Base-by-base conservation (phyloP, 2,113 vertebrate species). In the Chlorocebus sabaeus region DNA sequence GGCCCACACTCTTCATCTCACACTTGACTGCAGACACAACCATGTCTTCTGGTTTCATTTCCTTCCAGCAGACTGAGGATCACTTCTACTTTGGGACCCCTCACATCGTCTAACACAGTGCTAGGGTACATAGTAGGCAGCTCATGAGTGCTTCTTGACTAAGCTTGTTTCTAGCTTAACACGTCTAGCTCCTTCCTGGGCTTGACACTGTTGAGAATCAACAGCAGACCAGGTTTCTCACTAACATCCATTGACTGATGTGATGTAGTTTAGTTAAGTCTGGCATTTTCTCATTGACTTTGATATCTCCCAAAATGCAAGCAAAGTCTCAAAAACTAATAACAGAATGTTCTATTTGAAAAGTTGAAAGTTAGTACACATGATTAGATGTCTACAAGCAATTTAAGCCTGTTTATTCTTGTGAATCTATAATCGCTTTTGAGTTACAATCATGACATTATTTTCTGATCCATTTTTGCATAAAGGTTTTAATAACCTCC, bases 261-360 rank as follows among this genome's bases (percentile, higher is more conserved):
- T 89, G 92, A 98, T 97, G 97, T 97, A 93, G 48, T 98, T 98
- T 94, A 94, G 97, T 97, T 98, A 97, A 98, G 92, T 96, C 93
- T 98, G 76, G 95, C 97, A 70, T 97, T 95, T 98, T 97, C 96
- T 61, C 87, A 97, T 89, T 0, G 0, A 90, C 90, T 98, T 97
- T 98, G 97, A 98, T 98, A 92, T 92, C 84, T 97, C 96, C 96
- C 97, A 97, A 97, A 98, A 97, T 79, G 94, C 73, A 86, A 98
- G 92, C 64, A 70, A 96, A 90, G 95, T 98, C 98, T 97, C 80
- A 96, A 57, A 92, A 97, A 97, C 61, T 93, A 95, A 95, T 8
- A 94, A 97, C 68, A 73, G 83, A 86, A 90, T 93, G 95, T 76
- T 93, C 96, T 93, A 95, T 96, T 97, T 98, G 97, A 97, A 73